Conservation (phyloP, 2,113 vertebrate genomes). For the Megaceryle torquata region DNA sequence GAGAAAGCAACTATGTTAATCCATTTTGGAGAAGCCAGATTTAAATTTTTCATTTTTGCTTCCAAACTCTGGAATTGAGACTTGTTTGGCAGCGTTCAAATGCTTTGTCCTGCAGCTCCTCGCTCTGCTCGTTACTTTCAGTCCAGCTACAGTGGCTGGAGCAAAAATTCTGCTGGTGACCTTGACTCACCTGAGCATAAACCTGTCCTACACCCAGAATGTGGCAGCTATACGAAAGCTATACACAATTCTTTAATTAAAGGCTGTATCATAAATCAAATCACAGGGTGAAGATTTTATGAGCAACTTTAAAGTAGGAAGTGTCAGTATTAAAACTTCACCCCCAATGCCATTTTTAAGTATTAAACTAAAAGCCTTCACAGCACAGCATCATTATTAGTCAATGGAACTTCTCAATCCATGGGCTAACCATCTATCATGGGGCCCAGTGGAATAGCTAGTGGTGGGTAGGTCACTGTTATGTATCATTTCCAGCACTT, state of each 20-base stretch:
- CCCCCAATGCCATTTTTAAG: background rate
- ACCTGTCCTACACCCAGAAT: background rate
- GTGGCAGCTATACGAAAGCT: background rate
- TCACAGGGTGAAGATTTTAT: background rate
- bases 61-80: background rate
- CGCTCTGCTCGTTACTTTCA: fast-evolving
- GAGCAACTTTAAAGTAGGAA: background rate
- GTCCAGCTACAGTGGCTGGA: background rate
- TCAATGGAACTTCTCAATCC: background rate
- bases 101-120: background rate
- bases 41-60: background rate
- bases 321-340: background rate
- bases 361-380: background rate
- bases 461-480: background rate
- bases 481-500: background rate
- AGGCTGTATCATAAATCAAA: background rate
- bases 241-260: background rate
- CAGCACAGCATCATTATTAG: background rate
- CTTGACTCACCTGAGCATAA: background rate
- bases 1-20: background rate
- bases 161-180: background rate
- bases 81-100: background rate
- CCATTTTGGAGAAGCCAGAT: background rate
- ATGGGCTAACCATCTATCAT: background rate
- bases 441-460: background rate